These are phyloP conservation scores for Pogonus chalceus DNA, from an alignment of 1,140 invertebrate species.

Conservation along the genomic window DNA sequence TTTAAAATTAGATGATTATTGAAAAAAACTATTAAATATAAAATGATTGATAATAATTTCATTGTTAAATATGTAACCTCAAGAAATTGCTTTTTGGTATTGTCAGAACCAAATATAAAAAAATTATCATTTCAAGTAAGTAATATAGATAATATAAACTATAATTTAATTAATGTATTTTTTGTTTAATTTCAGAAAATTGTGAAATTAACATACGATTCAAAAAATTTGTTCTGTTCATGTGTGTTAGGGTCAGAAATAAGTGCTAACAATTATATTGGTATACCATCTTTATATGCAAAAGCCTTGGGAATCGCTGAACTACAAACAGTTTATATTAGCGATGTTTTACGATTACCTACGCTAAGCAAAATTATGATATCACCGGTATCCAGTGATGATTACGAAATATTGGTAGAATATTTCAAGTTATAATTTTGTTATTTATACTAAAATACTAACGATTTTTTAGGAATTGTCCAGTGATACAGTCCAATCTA, in stretches of 20 bases:
- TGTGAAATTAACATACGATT: constrained; percentile 22
- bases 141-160: constrained; percentile 6
- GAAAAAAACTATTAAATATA: too few relatives aligned
- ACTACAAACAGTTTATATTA: constrained; percentile 21
- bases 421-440: constrained; percentile 3
- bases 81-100: constrained; percentile 27
- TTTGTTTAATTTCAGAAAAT: constrained; percentile 23
- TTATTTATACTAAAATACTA: constrained; percentile 10
- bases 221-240: background rate
- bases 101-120: constrained; percentile 17
- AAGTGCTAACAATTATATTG: constrained; percentile 17
- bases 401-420: constrained; percentile 30
- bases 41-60: constrained; percentile 28
- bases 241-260: background rate
- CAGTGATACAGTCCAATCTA: constrained; percentile 40
- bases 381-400: constrained; percentile 21
- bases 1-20: too few relatives aligned
- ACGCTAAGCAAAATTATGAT: constrained; percentile 25
- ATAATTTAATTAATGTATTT: constrained; percentile 17
- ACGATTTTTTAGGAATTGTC: constrained; percentile 39
- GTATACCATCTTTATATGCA: constrained; percentile 26
- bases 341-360: constrained; percentile 19
- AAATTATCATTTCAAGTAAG: constrained; percentile 14
- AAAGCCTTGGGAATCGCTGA: constrained; percentile 25
- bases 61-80: constrained; percentile 27